Evolutionary conservation across 2,113 vertebrate species (phyloP).

Genomic region (Vidua chalybeata): DNA sequence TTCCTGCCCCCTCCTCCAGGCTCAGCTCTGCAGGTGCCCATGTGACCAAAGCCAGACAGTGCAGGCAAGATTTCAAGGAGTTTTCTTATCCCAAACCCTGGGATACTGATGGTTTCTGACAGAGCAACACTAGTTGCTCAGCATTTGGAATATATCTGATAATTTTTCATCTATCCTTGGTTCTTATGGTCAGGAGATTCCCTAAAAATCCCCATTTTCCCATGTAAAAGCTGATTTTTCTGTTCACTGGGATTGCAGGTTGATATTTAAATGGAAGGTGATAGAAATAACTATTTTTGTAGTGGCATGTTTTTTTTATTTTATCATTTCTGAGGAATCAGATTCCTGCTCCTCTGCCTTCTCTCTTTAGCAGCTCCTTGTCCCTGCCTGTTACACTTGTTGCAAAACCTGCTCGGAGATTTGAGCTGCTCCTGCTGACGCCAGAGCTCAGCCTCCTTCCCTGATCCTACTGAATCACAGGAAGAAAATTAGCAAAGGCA

Average conservation of each 20-base stretch:
- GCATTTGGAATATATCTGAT: neutral
- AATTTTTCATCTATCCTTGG: neutral
- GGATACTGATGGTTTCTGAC: neutral
- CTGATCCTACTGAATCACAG: neutral
- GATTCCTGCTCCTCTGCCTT: neutral
- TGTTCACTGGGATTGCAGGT: neutral
- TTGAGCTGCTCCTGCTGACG: neutral
- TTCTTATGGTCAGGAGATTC: neutral
- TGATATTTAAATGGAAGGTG: neutral
- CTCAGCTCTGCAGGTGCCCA: fast-evolving
- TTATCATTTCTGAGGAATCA: neutral
- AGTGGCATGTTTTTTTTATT: neutral
- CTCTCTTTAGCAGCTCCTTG: neutral
- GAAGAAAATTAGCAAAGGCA: neutral
- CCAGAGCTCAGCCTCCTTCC: neutral
- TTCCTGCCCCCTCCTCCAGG: neutral
- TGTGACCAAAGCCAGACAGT: neutral
- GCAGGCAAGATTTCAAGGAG: neutral
- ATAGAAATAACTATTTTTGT: neutral
- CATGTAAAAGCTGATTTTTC: neutral
- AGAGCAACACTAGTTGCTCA: neutral
- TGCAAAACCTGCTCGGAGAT: neutral
- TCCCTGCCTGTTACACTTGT: constrained; percentile 30
- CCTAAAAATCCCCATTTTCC: neutral
- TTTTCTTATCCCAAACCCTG: neutral